phyloP scores from a whole-genome alignment of 2,113 vertebrate genomes.

The Bombycilla garrulus region DNA sequence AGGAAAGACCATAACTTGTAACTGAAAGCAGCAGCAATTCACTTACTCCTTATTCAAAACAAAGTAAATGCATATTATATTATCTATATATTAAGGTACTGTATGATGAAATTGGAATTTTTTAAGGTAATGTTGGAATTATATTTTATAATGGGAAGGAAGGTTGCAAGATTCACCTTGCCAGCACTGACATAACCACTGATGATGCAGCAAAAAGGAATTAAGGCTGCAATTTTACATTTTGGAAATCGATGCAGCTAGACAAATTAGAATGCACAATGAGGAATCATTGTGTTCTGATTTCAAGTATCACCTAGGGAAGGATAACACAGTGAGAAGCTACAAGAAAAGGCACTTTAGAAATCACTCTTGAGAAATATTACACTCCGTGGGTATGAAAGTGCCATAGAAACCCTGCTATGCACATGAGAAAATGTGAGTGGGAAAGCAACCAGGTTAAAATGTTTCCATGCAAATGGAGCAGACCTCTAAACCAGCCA shows the following conservation, averaged over 20 bases:
- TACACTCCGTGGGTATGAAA: not conserved
- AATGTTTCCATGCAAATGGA: not conserved
- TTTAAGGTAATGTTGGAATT: not conserved
- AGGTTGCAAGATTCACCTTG: not conserved
- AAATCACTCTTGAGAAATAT: slow-evolving; percentile 22
- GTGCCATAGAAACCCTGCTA: not conserved
- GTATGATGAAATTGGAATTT: not conserved
- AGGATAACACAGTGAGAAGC: not conserved
- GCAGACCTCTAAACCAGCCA: rapidly evolving
- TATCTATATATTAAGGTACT: not conserved
- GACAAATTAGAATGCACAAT: not conserved
- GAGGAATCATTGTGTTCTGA: not conserved
- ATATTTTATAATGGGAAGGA: not conserved
- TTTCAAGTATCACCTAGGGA: not conserved
- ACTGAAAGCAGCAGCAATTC: not conserved
- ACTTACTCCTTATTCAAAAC: not conserved
- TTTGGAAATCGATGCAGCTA: not conserved
- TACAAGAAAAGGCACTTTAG: slow-evolving; percentile 3
- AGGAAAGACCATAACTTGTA: not conserved
- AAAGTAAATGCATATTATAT: not conserved
- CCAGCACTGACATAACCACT: not conserved
- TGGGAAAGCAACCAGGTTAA: not conserved
- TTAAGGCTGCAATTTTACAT: not conserved
- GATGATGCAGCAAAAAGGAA: not conserved
- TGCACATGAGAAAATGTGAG: not conserved